phyloP scores from a whole-genome alignment of 2,113 vertebrate genomes.

The Callorhinus ursinus region DNA sequence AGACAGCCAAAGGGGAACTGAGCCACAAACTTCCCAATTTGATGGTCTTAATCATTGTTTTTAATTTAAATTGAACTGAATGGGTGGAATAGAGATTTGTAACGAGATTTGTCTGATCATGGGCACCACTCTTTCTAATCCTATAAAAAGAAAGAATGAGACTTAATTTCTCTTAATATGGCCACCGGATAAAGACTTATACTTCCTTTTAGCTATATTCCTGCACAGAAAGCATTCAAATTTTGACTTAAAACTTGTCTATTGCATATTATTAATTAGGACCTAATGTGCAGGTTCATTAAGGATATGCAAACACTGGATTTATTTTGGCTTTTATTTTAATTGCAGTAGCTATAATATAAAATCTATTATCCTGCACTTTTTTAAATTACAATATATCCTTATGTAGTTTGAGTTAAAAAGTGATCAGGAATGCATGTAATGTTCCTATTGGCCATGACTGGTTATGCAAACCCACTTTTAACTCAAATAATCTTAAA shows the following conservation, averaged over 20 bases:
- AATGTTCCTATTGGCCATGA: not conserved
- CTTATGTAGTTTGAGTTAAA: not conserved
- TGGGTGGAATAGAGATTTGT: not conserved
- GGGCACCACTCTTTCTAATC: not conserved
- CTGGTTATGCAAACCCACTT: not conserved
- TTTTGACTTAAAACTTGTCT: constrained; percentile 14
- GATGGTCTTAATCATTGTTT: constrained; percentile 30
- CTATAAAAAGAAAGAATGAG: not conserved
- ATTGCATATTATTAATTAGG: not conserved
- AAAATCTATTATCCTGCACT: not conserved
- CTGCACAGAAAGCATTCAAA: not conserved
- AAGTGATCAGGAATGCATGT: not conserved
- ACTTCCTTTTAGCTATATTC: not conserved
- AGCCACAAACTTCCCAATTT: constrained; percentile 6
- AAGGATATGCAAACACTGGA: not conserved
- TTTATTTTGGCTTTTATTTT: constrained; percentile 52
- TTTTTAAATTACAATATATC: not conserved
- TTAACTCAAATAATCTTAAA: constrained; percentile 12
- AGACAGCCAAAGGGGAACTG: not conserved
- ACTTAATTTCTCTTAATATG: not conserved
- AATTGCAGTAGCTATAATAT: not conserved
- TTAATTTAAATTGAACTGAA: constrained; percentile 1
- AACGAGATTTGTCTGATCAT: not conserved
- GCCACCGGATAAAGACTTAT: not conserved
- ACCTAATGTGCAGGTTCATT: constrained; percentile 9